These are phyloP conservation scores for Wiebesia pumilae DNA, from an alignment of 1,140 invertebrate genomes.

Conservation along the genomic window DNA sequence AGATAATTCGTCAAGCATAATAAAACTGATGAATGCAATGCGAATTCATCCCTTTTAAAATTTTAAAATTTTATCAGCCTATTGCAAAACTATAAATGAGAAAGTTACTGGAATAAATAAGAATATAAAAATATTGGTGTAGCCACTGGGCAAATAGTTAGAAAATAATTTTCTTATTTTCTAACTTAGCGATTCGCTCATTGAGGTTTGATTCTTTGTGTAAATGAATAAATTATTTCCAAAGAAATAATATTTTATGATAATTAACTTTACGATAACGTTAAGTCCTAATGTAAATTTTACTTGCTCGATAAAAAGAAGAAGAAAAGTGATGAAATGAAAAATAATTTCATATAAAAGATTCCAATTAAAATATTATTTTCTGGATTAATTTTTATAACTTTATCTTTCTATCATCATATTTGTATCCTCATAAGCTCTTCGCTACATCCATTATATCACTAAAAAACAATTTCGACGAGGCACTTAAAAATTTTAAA, in stretches of 20 bases:
- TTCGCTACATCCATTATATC: not conserved
- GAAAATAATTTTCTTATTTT: too few relatives aligned
- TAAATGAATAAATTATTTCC: not conserved
- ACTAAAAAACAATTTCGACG: not conserved
- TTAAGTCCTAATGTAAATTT: not conserved
- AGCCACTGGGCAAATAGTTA: too few relatives aligned
- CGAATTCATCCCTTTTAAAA: constrained; percentile 21
- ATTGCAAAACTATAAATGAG: constrained; percentile 9
- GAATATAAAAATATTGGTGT: too few relatives aligned
- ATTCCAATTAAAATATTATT: not conserved
- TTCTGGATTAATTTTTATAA: not conserved
- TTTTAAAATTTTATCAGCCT: constrained; percentile 11
- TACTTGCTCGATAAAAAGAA: not conserved
- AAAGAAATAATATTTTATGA: too few relatives aligned
- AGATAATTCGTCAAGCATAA: constrained; percentile 22
- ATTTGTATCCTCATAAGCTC: constrained; percentile 8
- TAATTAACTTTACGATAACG: not conserved
- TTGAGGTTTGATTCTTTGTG: not conserved
- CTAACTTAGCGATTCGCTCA: too few relatives aligned
- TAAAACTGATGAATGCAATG: constrained; percentile 20
- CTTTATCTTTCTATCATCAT: not conserved
- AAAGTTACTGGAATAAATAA: too few relatives aligned
- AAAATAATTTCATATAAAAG: not conserved
- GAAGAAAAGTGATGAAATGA: not conserved
- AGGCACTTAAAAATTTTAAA: not conserved